phyloP scores from a whole-genome alignment of 1,140 invertebrate genomes.

The Drosophila virilis region DNA sequence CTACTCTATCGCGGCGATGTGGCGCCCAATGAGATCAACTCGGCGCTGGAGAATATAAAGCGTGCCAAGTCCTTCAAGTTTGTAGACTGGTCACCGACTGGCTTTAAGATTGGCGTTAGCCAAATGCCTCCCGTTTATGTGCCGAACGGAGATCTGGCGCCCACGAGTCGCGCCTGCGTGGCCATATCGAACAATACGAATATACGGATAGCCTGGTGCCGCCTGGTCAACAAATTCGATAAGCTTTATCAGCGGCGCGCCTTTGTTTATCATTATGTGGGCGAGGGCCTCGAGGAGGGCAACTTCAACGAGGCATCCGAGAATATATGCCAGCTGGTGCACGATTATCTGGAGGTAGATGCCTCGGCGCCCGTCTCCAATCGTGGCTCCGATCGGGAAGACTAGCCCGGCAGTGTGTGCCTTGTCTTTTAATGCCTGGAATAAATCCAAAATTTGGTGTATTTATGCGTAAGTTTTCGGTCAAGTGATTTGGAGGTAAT shows the following conservation, averaged over 20 bases:
- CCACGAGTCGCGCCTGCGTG: constrained; percentile 85
- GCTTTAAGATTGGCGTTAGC: constrained; percentile 89
- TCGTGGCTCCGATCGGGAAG: constrained; percentile 31
- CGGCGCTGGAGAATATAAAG: constrained; percentile 88
- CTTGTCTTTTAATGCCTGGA: not conserved
- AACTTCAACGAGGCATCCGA: constrained; percentile 88
- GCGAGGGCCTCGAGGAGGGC: constrained; percentile 90
- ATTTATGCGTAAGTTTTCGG: not conserved
- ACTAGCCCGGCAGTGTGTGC: not conserved
- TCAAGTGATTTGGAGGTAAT: constrained; percentile 32
- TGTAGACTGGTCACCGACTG: constrained; percentile 91
- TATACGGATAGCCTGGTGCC: constrained; percentile 74
- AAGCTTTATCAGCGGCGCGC: constrained; percentile 71
- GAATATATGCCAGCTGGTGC: constrained; percentile 87
- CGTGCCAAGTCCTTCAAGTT: constrained; percentile 88
- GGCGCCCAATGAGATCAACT: constrained; percentile 90
- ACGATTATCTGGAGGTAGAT: constrained; percentile 86
- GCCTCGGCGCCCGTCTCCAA: constrained; percentile 40
- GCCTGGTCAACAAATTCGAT: constrained; percentile 75
- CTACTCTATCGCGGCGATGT: constrained; percentile 88
- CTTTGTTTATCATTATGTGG: constrained; percentile 85
- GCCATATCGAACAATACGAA: constrained; percentile 85
- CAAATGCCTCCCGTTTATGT: constrained; percentile 89
- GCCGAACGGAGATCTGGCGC: constrained; percentile 88
- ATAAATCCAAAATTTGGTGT: constrained; percentile 34